Conservation (phyloP, 2,888 invertebrate species). For the Tuberolachnus salignus region DNA sequence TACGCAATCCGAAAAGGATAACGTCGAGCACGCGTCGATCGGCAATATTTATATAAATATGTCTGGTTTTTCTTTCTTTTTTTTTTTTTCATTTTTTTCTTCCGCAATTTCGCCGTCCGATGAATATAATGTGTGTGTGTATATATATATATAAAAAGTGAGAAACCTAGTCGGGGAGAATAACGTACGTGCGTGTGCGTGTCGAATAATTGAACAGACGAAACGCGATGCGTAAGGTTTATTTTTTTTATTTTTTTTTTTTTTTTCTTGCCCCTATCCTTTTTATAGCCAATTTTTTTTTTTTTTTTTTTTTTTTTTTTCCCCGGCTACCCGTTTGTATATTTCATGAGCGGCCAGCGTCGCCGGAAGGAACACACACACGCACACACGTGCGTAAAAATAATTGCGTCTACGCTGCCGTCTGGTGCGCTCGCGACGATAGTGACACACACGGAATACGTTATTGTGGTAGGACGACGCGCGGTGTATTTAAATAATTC, state of each 20-base stretch:
- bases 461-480: conserved; percentile 9
- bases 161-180: too few relatives aligned
- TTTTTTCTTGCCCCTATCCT: too few relatives aligned
- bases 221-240: background rate
- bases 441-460: conserved; percentile 13
- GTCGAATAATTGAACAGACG: background rate
- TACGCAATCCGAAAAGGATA: too few relatives aligned
- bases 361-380: background rate
- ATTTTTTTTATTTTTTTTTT: background rate
- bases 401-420: background rate
- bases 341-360: background rate
- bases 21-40: too few relatives aligned
- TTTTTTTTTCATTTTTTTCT: background rate
- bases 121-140: background rate
- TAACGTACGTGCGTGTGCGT: background rate
- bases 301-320: background rate
- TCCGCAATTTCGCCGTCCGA: background rate
- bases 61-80: too few relatives aligned
- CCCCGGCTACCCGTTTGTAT: background rate
- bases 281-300: background rate
- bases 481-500: conserved; percentile 8
- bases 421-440: background rate
- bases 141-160: background rate
- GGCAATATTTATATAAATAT: too few relatives aligned
- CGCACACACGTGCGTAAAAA: background rate